These are phyloP conservation scores for Acanthococcus lagerstroemiae DNA, from an alignment of 2,888 invertebrate species.

Conservation along the genomic window DNA sequence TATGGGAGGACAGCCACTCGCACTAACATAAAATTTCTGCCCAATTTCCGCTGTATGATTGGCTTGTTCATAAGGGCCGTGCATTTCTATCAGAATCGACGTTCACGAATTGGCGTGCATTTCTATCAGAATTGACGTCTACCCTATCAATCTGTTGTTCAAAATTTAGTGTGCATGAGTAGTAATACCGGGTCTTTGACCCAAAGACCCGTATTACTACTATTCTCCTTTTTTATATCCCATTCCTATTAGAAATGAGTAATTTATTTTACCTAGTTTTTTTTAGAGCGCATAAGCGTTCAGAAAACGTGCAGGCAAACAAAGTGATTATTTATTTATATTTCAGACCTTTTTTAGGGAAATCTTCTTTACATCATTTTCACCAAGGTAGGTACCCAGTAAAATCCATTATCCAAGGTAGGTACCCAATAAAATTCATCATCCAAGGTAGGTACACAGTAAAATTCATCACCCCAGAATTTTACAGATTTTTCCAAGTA, in stretches of 20 bases:
- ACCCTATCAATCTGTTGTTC: no score
- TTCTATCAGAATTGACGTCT: no score
- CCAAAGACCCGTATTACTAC: not conserved
- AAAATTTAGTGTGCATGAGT: not conserved
- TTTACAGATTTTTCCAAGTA: not conserved
- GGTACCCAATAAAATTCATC: no score
- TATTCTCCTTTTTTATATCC: no score
- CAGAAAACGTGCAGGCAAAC: not conserved
- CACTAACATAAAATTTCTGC: no score
- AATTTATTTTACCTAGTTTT: not conserved
- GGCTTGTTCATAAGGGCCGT: no score
- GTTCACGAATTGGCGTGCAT: no score
- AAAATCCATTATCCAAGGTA: not conserved
- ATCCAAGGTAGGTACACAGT: not conserved
- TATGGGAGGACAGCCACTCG: no score
- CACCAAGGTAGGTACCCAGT: not conserved
- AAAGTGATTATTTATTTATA: not conserved
- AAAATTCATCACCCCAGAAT: not conserved
- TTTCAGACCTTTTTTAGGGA: not conserved
- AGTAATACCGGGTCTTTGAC: not conserved
- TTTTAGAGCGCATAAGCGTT: not conserved
- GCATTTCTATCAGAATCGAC: no score
- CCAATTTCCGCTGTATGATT: no score
- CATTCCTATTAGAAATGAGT: no score
- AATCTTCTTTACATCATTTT: not conserved